Conservation (phyloP, 2,797 vertebrate genomes). For the Leucoraja ocellata region DNA sequence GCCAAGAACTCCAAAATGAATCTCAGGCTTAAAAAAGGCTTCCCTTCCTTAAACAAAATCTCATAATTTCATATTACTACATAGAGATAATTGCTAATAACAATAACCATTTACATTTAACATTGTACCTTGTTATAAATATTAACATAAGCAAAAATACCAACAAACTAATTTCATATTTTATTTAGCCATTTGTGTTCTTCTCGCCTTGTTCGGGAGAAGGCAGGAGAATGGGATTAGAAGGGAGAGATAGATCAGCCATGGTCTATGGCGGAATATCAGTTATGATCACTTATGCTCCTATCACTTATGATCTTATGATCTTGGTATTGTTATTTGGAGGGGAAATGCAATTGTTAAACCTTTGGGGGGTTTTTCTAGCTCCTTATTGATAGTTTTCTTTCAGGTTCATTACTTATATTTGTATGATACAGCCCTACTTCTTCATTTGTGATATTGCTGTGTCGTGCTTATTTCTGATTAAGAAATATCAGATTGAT, state of each 20-base stretch:
- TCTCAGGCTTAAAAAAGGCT: not conserved
- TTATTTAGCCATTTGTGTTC: not conserved
- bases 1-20: not conserved
- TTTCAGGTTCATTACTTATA: not conserved
- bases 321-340: not conserved
- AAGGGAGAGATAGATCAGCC: too few species aligned
- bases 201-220: too few species aligned
- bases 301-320: too few species aligned
- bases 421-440: not conserved
- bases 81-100: not conserved
- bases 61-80: not conserved
- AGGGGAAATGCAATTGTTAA: not conserved
- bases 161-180: not conserved
- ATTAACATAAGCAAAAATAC: not conserved
- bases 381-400: not conserved
- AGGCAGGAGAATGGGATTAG: too few species aligned
- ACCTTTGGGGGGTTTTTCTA: not conserved
- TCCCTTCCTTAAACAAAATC: not conserved
- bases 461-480: not conserved
- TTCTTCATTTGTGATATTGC: not conserved
- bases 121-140: not conserved
- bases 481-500: not conserved
- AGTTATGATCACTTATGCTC: too few species aligned
- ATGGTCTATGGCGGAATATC: too few species aligned
- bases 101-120: not conserved